These are phyloP conservation scores for Trichomycterus rosablanca DNA, from an alignment of 2,113 vertebrate genomes.

Conservation along the genomic window DNA sequence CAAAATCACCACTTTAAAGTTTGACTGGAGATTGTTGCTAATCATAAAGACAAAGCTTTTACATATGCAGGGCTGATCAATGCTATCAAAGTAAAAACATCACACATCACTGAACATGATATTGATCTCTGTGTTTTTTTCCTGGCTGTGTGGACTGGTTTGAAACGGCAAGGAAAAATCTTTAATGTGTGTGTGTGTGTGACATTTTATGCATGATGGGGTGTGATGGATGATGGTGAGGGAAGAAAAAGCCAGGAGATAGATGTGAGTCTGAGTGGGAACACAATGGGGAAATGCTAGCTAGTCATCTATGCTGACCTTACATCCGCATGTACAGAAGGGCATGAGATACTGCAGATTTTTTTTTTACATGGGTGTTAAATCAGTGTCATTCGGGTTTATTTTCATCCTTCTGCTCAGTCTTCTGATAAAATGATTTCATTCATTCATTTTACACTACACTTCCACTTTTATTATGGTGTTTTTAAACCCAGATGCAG, in stretches of 20 bases:
- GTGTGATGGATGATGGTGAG: conserved; percentile 18
- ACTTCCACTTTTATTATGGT: too few relatives aligned
- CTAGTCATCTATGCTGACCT: conserved; percentile 4
- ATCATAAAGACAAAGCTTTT: too few relatives aligned
- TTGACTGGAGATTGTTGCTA: too few relatives aligned
- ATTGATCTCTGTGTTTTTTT: neutral
- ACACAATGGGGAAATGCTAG: neutral
- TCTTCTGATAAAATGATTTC: too few relatives aligned
- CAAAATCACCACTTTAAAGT: too few relatives aligned
- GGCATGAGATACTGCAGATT: conserved; percentile 19
- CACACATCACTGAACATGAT: neutral
- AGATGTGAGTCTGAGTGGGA: neutral
- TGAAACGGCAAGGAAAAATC: neutral
- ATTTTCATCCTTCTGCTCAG: too few relatives aligned
- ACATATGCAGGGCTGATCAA: neutral
- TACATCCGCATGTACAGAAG: conserved; percentile 21
- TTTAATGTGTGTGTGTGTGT: neutral
- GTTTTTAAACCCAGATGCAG: too few relatives aligned
- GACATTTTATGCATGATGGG: neutral
- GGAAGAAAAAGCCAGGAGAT: conserved; percentile 2
- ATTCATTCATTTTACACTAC: too few relatives aligned
- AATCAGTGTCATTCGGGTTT: conserved; percentile 24
- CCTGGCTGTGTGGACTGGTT: neutral
- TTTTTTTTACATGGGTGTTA: neutral
- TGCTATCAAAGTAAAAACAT: conserved; percentile 8